phyloP scores from a whole-genome alignment of 2,888 invertebrate species.

The Lasius fuliginosus region DNA sequence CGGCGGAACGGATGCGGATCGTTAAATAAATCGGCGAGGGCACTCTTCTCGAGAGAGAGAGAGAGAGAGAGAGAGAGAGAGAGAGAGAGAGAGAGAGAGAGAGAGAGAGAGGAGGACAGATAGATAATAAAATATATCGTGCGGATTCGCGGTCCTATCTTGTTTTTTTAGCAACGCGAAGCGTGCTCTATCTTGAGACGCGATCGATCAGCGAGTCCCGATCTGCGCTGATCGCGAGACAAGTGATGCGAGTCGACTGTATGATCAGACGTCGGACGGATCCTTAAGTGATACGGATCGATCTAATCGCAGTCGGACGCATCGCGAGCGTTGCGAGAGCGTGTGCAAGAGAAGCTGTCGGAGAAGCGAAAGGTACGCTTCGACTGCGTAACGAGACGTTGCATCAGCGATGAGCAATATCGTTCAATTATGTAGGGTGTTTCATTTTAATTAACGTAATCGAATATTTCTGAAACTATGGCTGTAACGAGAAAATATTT shows the following conservation, averaged over 20 bases:
- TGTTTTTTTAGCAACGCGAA: background rate
- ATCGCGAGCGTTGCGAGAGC: background rate
- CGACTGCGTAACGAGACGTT: constrained; percentile 15
- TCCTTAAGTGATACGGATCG: constrained; percentile 32
- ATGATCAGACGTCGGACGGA: background rate
- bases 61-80: too few relatives aligned
- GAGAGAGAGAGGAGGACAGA: too few relatives aligned
- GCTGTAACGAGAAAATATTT: too few relatives aligned
- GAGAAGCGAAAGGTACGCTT: background rate
- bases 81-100: too few relatives aligned
- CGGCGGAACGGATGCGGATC: background rate
- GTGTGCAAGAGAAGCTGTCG: background rate
- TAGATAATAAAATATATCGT: background rate
- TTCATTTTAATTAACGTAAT: too few relatives aligned
- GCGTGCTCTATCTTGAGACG: background rate
- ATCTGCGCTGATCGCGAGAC: background rate
- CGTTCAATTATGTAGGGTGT: background rate
- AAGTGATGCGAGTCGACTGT: constrained; percentile 20
- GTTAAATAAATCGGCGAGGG: constrained; percentile 12
- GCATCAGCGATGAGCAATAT: constrained; percentile 14
- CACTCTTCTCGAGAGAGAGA: background rate
- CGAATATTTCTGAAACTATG: too few relatives aligned
- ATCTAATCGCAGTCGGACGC: background rate
- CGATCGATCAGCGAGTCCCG: background rate
- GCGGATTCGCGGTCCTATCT: background rate